phyloP scores from a whole-genome alignment of 2,888 invertebrate species.

The Tricholauxania praeusta region DNA sequence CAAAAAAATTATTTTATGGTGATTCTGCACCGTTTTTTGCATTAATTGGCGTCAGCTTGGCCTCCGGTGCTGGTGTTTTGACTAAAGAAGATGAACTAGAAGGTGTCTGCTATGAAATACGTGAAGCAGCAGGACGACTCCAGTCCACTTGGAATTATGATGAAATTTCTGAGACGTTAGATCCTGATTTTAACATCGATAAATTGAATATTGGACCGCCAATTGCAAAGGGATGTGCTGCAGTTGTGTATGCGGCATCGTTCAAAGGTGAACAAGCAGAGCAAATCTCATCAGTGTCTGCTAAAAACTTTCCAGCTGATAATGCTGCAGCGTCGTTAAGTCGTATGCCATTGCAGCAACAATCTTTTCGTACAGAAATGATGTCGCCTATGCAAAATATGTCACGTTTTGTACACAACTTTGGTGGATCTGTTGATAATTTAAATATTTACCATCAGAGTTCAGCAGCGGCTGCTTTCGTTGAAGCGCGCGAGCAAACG shows the following conservation, averaged over 20 bases:
- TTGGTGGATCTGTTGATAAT: constrained; percentile 66
- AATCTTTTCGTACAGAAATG: constrained; percentile 52
- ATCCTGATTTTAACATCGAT: constrained; percentile 70
- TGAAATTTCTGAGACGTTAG: constrained; percentile 64
- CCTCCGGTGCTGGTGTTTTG: constrained; percentile 79
- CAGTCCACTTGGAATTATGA: constrained; percentile 63
- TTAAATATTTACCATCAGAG: constrained; percentile 59
- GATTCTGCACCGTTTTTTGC: constrained; percentile 82
- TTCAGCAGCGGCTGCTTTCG: constrained; percentile 56
- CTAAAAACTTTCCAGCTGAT: constrained; percentile 16
- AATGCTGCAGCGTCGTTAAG: not conserved
- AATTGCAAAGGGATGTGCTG: constrained; percentile 85
- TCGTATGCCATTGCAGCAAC: constrained; percentile 42
- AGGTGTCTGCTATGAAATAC: constrained; percentile 82
- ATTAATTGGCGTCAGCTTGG: constrained; percentile 78
- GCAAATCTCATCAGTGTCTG: not conserved
- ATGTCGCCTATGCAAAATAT: constrained; percentile 66
- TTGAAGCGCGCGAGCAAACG: constrained; percentile 40
- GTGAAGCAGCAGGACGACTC: constrained; percentile 69
- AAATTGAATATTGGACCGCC: constrained; percentile 77
- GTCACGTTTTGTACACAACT: constrained; percentile 66
- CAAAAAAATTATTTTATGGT: constrained; percentile 75
- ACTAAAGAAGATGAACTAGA: constrained; percentile 83
- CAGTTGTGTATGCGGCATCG: constrained; percentile 81
- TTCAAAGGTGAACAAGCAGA: constrained; percentile 62